phyloP scores from a whole-genome alignment of 2,797 vertebrate genomes.

The Tiaroga cobitis region DNA sequence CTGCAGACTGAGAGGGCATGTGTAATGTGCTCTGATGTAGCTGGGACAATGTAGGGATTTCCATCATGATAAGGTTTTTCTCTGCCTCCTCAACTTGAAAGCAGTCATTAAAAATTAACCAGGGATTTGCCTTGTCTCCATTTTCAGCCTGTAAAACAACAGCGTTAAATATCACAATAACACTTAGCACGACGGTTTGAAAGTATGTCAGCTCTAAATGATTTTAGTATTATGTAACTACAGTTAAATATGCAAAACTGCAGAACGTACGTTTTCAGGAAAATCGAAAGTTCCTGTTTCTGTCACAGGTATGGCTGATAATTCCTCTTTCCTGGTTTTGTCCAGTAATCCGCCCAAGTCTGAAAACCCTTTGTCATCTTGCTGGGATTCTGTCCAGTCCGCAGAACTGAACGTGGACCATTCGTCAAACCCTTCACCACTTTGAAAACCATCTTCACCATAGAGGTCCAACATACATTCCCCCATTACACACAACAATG shows the following conservation, averaged over 20 bases:
- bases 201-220: neutral
- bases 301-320: neutral
- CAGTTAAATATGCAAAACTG: neutral
- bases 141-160: constrained; percentile 43
- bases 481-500: constrained; percentile 28
- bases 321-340: constrained; percentile 7
- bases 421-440: constrained; percentile 43
- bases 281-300: neutral
- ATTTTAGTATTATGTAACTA: neutral
- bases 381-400: constrained; percentile 30
- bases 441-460: constrained; percentile 45
- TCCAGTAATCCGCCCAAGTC: constrained; percentile 54
- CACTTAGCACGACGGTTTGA: too few relatives aligned
- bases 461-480: constrained; percentile 32
- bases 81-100: constrained; percentile 33
- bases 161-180: neutral
- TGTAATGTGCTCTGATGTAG: constrained; percentile 29
- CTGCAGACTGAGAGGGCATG: neutral
- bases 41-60: constrained; percentile 50
- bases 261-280: constrained; percentile 39
- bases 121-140: neutral
- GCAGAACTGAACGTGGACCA: constrained; percentile 46
- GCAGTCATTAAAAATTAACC: constrained; percentile 44
- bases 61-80: neutral
- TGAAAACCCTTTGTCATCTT: constrained; percentile 36